phyloP scores from a whole-genome alignment of 2,797 vertebrate species.

The Pitangus sulphuratus region DNA sequence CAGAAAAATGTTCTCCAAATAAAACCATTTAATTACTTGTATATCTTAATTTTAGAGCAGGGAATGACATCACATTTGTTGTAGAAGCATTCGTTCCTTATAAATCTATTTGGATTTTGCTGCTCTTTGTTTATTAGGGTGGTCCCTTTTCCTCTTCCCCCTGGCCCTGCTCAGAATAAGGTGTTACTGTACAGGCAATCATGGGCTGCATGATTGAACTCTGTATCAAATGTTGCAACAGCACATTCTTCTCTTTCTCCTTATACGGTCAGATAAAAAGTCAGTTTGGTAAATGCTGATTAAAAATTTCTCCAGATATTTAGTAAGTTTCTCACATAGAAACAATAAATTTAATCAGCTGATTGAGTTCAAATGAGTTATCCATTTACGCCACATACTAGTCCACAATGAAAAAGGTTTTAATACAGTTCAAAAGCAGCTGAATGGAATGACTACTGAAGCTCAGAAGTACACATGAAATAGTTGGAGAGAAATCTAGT shows the following conservation, averaged over 20 bases:
- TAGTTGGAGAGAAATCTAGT: neutral
- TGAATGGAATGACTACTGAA: neutral
- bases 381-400: neutral
- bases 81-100: neutral
- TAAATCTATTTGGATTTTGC: neutral
- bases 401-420: neutral
- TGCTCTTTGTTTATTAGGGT: neutral
- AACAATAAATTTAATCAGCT: neutral
- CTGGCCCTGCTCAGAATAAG: neutral
- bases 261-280: neutral
- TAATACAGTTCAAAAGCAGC: neutral
- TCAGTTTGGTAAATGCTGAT: neutral
- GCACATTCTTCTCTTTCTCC: neutral
- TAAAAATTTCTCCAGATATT: neutral
- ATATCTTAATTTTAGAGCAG: neutral
- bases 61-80: neutral
- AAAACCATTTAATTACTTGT: neutral
- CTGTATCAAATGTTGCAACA: neutral
- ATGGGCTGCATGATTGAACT: neutral
- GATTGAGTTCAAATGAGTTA: neutral
- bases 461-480: neutral
- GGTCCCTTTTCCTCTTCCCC: neutral
- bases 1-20: neutral
- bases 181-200: neutral
- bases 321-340: neutral